Evolutionary conservation across 2,797 vertebrate species (phyloP), one percentile per base, ranked within the genome.

Genomic region (Muscicapa striata): DNA sequence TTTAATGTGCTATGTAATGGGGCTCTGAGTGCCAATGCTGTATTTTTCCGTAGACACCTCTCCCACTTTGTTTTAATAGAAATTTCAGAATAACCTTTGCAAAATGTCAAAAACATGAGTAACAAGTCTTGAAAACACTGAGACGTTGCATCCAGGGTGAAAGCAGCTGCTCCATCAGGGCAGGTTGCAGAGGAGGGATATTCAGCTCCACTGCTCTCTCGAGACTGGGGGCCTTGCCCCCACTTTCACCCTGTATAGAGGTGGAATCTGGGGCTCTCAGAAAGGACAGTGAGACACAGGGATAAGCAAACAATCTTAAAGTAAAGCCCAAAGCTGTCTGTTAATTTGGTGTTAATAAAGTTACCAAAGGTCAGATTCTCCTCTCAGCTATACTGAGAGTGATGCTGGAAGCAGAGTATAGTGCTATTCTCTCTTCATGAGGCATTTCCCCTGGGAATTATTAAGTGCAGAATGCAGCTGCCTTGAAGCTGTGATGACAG

Each of bases 51-150:
- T 12, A 89, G 88, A 87, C 64, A 84, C 32, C 17, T 90, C 87
- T 87, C 52, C 77, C 67, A 64, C 18, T 5, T 88, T 6, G 26
- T 84, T 90, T 79, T 94, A 87, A 78, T 79, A 77, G 68, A 91
- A 84, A 84, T 94, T 87, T 91, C 85, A 72, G 87, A 91, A 68
- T 91, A 94, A 90, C 91, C 84, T 95, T 94, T 96, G 52, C 68
- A 59, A 95, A 96, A 95, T 85, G 87, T 90, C 94, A 92, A 93
- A 92, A 92, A 32, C 69, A 92, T 10, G 57, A 96, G 66, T 68
- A 81, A 61, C 38, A 3, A 61, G 84, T 78, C 74, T 82, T 74
- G 83, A 76, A 91, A 90, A 61, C 74, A 64, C 36, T 12, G 46
- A 61, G 57, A 14, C 29, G 3, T 73, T 86, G 74, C 88, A 89